Percentiles rank a stretch among this genome's conserved stretches.
Evolutionary conservation across 2,113 vertebrate species (phyloP).

Genomic region (Phyllostomus discolor): DNA sequence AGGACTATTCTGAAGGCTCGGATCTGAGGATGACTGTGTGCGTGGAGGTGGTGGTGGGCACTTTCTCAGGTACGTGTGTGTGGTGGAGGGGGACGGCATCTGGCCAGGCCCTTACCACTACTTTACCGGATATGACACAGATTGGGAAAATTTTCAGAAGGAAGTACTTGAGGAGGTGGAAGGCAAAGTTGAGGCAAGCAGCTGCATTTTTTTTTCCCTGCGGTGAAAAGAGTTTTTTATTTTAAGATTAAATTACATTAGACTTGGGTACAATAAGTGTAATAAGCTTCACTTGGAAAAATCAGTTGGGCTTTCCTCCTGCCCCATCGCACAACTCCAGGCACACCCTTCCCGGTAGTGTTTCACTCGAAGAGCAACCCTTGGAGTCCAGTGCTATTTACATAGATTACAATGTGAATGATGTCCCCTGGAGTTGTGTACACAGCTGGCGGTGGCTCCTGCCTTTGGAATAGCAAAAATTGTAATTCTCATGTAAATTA

Average conservation of each 20-base stretch:
- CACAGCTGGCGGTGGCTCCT: not conserved
- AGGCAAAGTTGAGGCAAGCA: not conserved
- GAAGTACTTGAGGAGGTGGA: not conserved
- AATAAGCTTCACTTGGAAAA: not conserved
- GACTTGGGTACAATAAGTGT: not conserved
- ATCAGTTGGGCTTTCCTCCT: not conserved
- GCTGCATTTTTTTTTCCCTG: not conserved
- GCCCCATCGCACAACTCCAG: not conserved
- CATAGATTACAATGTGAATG: too few species aligned
- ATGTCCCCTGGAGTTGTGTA: not conserved
- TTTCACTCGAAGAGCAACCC: not conserved
- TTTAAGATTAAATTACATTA: not conserved
- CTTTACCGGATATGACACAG: too few species aligned
- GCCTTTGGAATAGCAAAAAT: not conserved
- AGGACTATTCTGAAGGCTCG: not conserved
- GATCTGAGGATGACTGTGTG: not conserved
- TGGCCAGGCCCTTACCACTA: not conserved
- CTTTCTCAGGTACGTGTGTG: not conserved
- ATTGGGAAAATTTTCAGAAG: not conserved
- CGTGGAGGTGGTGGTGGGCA: not conserved
- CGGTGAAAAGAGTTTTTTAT: not conserved
- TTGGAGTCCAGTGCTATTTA: not conserved
- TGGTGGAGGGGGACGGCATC: not conserved
- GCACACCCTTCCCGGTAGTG: rapidly evolving
- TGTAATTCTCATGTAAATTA: not conserved